Conservation (phyloP, 1,140 invertebrate species). For the Sminthurinus signatus region DNA sequence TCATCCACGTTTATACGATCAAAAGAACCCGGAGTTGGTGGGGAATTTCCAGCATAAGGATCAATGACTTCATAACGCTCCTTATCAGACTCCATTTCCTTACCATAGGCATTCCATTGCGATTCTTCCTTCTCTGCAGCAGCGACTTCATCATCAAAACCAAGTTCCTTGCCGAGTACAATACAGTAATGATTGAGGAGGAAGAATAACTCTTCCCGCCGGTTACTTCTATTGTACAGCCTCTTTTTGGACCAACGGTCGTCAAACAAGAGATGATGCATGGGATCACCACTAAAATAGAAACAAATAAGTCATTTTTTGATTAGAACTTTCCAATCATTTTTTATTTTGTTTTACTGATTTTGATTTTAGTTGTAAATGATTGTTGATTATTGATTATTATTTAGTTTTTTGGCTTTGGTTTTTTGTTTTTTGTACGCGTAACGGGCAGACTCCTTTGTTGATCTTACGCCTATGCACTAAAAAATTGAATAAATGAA, state of each 20-base stretch:
- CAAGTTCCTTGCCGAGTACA: slow-evolving; percentile 1
- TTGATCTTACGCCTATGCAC: background rate
- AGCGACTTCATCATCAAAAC: background rate
- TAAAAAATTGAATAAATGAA: background rate
- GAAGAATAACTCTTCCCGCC: slow-evolving; percentile 11
- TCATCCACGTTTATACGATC: background rate
- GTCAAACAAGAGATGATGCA: slow-evolving; percentile 6
- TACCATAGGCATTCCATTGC: background rate
- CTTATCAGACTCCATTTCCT: background rate
- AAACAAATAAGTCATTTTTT: too few relatives aligned
- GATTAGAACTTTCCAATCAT: too few relatives aligned
- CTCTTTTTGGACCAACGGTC: slow-evolving; percentile 5
- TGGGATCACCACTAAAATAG: slow-evolving; percentile 2
- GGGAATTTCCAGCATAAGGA: background rate
- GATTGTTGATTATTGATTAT: background rate
- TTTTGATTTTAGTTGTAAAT: background rate
- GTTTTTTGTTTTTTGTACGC: too few relatives aligned
- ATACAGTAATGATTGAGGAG: slow-evolving; percentile 11
- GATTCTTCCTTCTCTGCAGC: background rate
- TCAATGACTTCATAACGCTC: background rate
- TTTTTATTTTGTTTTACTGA: background rate
- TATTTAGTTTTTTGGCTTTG: background rate
- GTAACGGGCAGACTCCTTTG: background rate
- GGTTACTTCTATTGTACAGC: background rate
- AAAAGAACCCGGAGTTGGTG: background rate